Percentiles rank a stretch among this genome's conserved stretches.
These are phyloP conservation scores for Drepana falcataria DNA, from an alignment of 2,888 invertebrate species.

Conservation along the genomic window DNA sequence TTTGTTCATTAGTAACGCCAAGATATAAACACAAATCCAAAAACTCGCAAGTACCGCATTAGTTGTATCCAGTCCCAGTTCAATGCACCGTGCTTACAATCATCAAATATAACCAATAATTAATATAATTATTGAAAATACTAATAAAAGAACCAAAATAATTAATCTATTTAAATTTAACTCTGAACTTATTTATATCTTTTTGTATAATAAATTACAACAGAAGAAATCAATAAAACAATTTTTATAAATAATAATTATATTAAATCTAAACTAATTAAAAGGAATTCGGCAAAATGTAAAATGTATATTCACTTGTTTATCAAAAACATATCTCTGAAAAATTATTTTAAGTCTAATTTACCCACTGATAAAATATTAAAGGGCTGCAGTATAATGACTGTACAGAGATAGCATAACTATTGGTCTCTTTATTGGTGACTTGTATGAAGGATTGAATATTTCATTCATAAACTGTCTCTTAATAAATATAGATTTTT, in stretches of 20 bases:
- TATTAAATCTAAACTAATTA: conserved; percentile 49
- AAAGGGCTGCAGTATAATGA: conserved; percentile 88
- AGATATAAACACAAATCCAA: neutral
- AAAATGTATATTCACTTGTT: conserved; percentile 83
- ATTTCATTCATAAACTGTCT: too few relatives aligned
- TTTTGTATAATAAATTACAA: too few relatives aligned
- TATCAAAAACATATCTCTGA: conserved; percentile 88
- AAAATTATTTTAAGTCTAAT: conserved; percentile 80
- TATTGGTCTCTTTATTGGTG: conserved; percentile 87
- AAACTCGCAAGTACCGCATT: neutral
- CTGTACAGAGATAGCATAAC: conserved; percentile 90
- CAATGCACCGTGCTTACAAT: neutral
- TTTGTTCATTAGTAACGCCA: neutral
- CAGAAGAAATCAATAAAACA: too few relatives aligned
- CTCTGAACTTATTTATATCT: too few relatives aligned
- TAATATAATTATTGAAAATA: too few relatives aligned
- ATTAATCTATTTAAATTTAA: too few relatives aligned
- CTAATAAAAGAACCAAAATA: too few relatives aligned
- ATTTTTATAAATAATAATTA: conserved; percentile 8
- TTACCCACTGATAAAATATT: conserved; percentile 85
- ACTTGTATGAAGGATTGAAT: conserved; percentile 88
- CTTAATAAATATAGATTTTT: conserved; percentile 54
- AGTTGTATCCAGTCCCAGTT: neutral
- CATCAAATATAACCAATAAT: too few relatives aligned
- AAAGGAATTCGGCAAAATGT: conserved; percentile 82